Evolutionary conservation across 2,888 invertebrate species (phyloP).

Genomic region (Plagodis dolabraria): DNA sequence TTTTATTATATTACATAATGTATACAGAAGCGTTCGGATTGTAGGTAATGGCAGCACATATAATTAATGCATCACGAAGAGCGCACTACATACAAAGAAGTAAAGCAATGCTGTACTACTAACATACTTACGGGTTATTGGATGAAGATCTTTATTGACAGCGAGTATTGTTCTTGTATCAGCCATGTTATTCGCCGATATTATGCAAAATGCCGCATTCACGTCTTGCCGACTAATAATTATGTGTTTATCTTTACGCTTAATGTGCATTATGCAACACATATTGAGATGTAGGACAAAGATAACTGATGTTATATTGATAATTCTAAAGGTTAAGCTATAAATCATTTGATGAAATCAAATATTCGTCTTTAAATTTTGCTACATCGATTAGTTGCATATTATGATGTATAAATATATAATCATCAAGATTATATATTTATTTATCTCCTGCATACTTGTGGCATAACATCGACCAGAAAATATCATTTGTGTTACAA

Average conservation of each 20-base stretch:
- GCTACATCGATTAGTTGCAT: background rate
- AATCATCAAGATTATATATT: too few species aligned
- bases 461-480: too few species aligned
- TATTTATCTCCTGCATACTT: too few species aligned
- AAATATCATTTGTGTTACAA: background rate
- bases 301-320: constrained; percentile 28
- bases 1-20: constrained; percentile 35
- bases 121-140: constrained; percentile 25
- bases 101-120: constrained; percentile 14
- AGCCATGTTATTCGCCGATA: constrained; percentile 26
- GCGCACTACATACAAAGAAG: constrained; percentile 3
- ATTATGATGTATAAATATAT: too few species aligned
- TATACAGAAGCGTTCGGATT: constrained; percentile 20
- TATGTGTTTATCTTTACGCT: constrained; percentile 42
- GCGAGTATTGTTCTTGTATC: constrained; percentile 27
- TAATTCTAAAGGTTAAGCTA: constrained; percentile 23
- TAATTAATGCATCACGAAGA: constrained; percentile 41
- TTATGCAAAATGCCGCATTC: constrained; percentile 34
- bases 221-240: constrained; percentile 26
- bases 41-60: constrained; percentile 28
- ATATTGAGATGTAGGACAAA: constrained; percentile 53
- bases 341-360: constrained; percentile 16
- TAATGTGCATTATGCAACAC: constrained; percentile 51
- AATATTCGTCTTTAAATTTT: background rate
- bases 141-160: constrained; percentile 38